Base-by-base conservation (phyloP, 2,113 vertebrate species). In the Antennarius striatus region DNA sequence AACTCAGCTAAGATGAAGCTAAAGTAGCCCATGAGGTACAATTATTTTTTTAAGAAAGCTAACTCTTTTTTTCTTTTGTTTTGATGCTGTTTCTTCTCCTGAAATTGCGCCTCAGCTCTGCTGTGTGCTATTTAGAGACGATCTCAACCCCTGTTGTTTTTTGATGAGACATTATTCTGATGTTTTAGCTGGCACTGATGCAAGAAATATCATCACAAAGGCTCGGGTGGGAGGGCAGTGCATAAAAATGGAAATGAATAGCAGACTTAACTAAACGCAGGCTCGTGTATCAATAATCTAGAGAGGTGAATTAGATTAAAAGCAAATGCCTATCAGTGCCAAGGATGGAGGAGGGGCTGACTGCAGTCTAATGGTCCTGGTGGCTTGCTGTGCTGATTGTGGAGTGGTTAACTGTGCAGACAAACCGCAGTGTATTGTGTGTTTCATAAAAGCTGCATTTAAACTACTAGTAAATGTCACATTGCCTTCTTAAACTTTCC, bases 161-260 rank as follows among this genome's bases (percentile, higher is more conserved):
- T 79, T 82, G 76, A 82, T 79, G 71, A 81, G 48, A 71, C 71
- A 59, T 13, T 61, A 53, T 74, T 63, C 71, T 87, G 9, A 81
- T 86, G 76, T 65, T 42, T 43, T 65, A 66, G 72, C 45, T 79
- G 86, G 80, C 79, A 40, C 65, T 53, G 73, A 71, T 67, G 80
- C 75, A 74, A 71, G 68, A 77, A 79, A 83, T 73, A 79, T 65
- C 63, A 81, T 80, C 79, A 75, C 71, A 83, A 75, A 77, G 64
- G 58, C 77, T 77, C 82, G 61, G 73, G 64, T 59, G 59, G 56
- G 63, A 77, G 71, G 64, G 45, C 66, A 68, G 63, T 52, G 73
- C 69, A 78, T 85, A 75, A 83, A 88, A 80, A 88, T 88, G 83
- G 71, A 89, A 89, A 86, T 83, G 61, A 86, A 80, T 60, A 75